These are phyloP conservation scores for Glaucopsyche alexis DNA, from an alignment of 2,888 invertebrate genomes.

Conservation along the genomic window DNA sequence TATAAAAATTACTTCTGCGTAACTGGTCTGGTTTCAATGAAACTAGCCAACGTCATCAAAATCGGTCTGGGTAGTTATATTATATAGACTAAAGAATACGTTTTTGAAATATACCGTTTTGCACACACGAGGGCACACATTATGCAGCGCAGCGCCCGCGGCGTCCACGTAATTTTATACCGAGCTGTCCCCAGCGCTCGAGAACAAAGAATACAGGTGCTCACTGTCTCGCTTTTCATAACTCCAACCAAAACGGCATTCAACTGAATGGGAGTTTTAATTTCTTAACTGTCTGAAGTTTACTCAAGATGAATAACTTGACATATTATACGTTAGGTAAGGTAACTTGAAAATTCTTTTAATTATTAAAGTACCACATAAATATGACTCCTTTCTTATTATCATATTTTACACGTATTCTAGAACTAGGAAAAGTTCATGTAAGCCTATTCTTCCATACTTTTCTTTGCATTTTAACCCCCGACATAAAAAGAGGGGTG, in stretches of 20 bases:
- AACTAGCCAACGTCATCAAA: too few relatives aligned
- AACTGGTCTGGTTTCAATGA: too few relatives aligned
- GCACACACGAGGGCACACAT: constrained; percentile 33
- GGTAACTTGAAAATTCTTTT: not conserved
- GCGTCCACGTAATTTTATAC: constrained; percentile 40
- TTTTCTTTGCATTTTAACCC: too few relatives aligned
- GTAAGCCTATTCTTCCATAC: too few relatives aligned
- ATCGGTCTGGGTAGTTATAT: too few relatives aligned
- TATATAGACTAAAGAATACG: too few relatives aligned
- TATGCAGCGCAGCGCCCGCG: constrained; percentile 35
- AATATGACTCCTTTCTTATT: too few relatives aligned
- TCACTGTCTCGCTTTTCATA: not conserved
- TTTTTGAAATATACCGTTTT: constrained; percentile 8
- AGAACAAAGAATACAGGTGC: constrained; percentile 53
- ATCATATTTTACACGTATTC: too few relatives aligned
- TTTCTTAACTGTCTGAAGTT: constrained; percentile 13
- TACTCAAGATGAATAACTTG: constrained; percentile 1
- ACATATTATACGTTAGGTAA: not conserved
- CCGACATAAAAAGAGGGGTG: too few relatives aligned
- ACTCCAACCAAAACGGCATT: constrained; percentile 14
- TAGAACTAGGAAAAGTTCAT: too few relatives aligned
- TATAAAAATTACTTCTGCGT: too few relatives aligned
- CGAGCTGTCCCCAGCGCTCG: constrained; percentile 43
- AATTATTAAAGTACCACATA: too few relatives aligned
- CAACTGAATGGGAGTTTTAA: constrained; percentile 8